Evolutionary conservation across 2,888 invertebrate genomes (phyloP), one percentile per base, ranked within the genome.

Genomic region (Xylota sylvarum): DNA sequence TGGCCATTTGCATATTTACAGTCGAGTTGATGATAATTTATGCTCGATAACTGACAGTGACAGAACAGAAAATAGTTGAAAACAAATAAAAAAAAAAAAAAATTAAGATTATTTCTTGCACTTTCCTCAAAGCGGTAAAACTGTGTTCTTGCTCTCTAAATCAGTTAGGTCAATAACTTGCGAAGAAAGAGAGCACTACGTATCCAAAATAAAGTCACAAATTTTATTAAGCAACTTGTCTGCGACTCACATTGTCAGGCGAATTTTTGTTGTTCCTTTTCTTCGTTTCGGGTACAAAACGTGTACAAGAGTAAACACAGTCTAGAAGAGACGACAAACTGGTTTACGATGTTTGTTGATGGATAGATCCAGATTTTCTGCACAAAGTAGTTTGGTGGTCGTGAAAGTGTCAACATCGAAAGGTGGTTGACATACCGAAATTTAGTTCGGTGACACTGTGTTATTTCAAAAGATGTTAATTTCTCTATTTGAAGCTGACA

Each of bases 1-100:
- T 50, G 48, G 46, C 9, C 55, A 67, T 81, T 74, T 81, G 67
- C 74, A 81, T 74, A 67, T 60, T 67, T 65, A 65, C 43, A 40
- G 40, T 67, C 32, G 67, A 65, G 46, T 60, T 80, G 46, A 35
- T 55, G 37, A 17, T 67, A 67, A 67, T 50, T 55, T 74, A 69
- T 69, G 81, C 35, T 27, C 30, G 32, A 52, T 14, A 50, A 78
- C 50, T 60, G 27, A 52, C 30, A 58, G 27, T 48, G 35, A 23
- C 23, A 50, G 17, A n/a, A 30, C 5, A 50, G 37, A 56, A 19
- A 56, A 69, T 69, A 4, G 6, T 4, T 40, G 5, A 3, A 40
- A 17, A 43, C 3, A 32, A 70, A 56, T 55, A 40, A 37, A 46
- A 19, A 55, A 7, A 17, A 48, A 55, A 12, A 17, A 30, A n/a